phyloP scores from a whole-genome alignment of 1,140 invertebrate genomes.

The Cyclina sinensis region DNA sequence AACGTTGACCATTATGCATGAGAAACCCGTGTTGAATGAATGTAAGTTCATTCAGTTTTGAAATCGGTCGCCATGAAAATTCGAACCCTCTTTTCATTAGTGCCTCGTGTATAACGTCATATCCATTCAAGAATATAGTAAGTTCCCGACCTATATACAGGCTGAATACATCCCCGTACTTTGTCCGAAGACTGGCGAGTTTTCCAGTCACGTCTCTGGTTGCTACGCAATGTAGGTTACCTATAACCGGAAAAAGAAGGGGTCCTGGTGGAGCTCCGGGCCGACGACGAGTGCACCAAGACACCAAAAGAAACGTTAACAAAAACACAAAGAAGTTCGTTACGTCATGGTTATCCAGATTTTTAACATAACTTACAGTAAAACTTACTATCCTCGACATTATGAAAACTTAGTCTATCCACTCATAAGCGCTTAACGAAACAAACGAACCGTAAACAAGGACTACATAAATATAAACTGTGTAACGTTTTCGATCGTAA shows the following conservation, averaged over 20 bases:
- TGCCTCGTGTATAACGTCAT: constrained; percentile 67
- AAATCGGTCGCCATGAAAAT: constrained; percentile 52
- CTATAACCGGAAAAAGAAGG: constrained; percentile 5
- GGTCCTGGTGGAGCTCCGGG: constrained; percentile 25
- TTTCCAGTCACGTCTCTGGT: background rate
- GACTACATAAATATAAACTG: too few species aligned
- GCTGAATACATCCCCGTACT: constrained; percentile 44
- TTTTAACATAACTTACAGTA: too few species aligned
- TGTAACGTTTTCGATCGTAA: too few species aligned
- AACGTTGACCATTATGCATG: background rate
- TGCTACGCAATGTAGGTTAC: constrained; percentile 1
- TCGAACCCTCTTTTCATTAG: constrained; percentile 61
- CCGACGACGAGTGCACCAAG: background rate
- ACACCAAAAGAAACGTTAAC: constrained; percentile 34
- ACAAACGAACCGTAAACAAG: too few species aligned
- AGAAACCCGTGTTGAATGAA: background rate
- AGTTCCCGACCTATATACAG: constrained; percentile 53
- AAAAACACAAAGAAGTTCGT: constrained; percentile 39
- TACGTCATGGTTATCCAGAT: too few species aligned
- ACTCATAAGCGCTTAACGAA: too few species aligned
- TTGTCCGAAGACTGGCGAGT: background rate
- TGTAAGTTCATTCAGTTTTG: background rate
- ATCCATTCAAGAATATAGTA: constrained; percentile 68
- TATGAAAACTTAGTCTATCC: too few species aligned
- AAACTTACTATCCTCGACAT: too few species aligned